Conservation (phyloP, 2,888 invertebrate genomes). For the Athetis lepigone region DNA sequence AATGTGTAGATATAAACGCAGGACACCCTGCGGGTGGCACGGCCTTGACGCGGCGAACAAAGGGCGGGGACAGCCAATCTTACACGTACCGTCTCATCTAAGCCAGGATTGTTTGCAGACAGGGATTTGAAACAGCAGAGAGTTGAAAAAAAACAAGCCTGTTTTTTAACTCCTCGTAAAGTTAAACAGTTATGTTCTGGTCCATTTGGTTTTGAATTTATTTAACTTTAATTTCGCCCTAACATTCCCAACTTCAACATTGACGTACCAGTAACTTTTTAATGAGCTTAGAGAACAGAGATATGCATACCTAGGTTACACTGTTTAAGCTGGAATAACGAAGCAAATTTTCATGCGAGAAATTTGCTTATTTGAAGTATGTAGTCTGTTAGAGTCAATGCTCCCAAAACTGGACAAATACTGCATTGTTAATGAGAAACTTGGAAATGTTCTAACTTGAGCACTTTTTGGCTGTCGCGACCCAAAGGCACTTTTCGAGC, state of each 20-base stretch:
- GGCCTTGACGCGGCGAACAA: slow-evolving; percentile 78
- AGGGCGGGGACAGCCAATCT: slow-evolving; percentile 68
- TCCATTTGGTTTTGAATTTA: slow-evolving; percentile 24
- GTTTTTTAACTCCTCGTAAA: slow-evolving; percentile 30
- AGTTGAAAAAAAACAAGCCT: slow-evolving; percentile 41
- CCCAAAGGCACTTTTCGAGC: slow-evolving; percentile 17
- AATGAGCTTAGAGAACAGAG: slow-evolving; percentile 31
- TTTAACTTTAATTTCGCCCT: slow-evolving; percentile 38
- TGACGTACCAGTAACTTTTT: slow-evolving; percentile 42
- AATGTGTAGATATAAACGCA: slow-evolving; percentile 58
- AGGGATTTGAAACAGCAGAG: slow-evolving; percentile 26
- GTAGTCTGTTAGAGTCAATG: slow-evolving; percentile 33
- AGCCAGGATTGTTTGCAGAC: slow-evolving; percentile 51
- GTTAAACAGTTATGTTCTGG: slow-evolving; percentile 24
- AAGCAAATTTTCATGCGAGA: slow-evolving; percentile 1
- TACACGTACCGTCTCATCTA: slow-evolving; percentile 63
- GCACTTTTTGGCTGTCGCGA: slow-evolving; percentile 19
- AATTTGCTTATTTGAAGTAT: slow-evolving; percentile 24
- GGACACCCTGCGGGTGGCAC: slow-evolving; percentile 59
- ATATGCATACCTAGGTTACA: slow-evolving; percentile 5
- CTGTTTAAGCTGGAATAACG: slow-evolving; percentile 22
- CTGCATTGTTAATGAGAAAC: slow-evolving; percentile 37
- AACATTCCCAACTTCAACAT: slow-evolving; percentile 39
- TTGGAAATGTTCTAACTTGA: slow-evolving; percentile 15
- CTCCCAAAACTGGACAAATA: slow-evolving; percentile 34